A percentile compares a stretch with the other conserved stretches of the same genome.
phyloP scores from a whole-genome alignment of 1,140 invertebrate genomes.

The Drosophila malerkotliana region DNA sequence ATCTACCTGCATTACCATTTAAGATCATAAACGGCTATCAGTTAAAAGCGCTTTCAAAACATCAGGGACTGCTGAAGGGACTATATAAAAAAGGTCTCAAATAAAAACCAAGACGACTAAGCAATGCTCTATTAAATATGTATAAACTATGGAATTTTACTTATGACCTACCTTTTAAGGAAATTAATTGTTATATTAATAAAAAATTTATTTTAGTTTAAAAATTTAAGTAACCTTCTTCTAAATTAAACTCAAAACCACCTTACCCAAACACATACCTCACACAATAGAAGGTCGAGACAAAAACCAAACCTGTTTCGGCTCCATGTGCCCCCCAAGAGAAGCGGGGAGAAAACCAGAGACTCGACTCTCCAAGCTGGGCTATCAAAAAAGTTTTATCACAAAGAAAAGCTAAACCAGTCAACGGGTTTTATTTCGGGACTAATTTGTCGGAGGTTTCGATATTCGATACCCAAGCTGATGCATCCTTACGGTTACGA shows the following conservation, averaged over 20 bases:
- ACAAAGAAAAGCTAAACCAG: conserved; percentile 45
- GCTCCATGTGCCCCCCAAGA: not conserved
- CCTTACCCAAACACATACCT: conserved; percentile 11
- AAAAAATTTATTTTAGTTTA: not conserved
- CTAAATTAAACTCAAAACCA: not conserved
- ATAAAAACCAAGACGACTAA: not conserved
- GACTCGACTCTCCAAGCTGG: conserved; percentile 6
- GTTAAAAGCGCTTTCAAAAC: conserved; percentile 67
- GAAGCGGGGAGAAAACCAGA: not conserved
- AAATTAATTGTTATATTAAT: too few species aligned
- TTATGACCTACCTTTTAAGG: too few species aligned
- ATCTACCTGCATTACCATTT: conserved; percentile 73
- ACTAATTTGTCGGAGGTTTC: conserved; percentile 59
- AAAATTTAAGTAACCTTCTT: not conserved
- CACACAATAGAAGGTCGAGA: conserved; percentile 37
- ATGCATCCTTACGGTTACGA: conserved; percentile 23
- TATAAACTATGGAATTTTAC: too few species aligned
- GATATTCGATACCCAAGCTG: conserved; percentile 40
- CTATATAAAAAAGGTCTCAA: conserved; percentile 12
- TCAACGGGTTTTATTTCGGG: conserved; percentile 41
- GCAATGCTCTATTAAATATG: conserved; percentile 1
- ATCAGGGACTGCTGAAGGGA: conserved; percentile 35
- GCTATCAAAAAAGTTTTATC: conserved; percentile 69
- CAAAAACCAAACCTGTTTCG: conserved; percentile 57
- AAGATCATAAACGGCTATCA: conserved; percentile 77